phyloP scores from a whole-genome alignment of 2,888 invertebrate genomes.

The Dugesia japonica region DNA sequence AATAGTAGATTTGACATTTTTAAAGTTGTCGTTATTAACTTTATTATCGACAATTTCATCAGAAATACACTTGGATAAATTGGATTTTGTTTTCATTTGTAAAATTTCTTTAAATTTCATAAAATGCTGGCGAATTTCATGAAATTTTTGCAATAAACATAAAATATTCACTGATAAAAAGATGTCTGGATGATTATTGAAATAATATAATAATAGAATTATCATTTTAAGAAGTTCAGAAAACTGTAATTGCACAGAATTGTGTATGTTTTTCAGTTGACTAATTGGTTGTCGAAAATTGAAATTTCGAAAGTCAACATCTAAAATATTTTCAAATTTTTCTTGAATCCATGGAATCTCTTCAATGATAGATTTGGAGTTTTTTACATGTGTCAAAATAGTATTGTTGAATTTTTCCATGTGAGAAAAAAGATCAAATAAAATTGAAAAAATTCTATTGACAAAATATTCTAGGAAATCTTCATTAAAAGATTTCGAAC shows the following conservation, averaged over 20 bases:
- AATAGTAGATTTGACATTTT: neutral
- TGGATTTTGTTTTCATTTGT: neutral
- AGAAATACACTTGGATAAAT: neutral
- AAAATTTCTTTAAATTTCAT: neutral
- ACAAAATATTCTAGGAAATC: neutral
- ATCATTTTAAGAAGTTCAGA: neutral
- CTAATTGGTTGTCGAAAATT: neutral
- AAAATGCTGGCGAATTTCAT: neutral
- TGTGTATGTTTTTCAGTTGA: neutral
- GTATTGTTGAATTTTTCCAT: neutral
- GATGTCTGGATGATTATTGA: neutral
- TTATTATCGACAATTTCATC: neutral
- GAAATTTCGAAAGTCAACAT: neutral
- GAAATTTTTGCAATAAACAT: neutral
- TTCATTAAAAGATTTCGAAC: conserved; percentile 9
- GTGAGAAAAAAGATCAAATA: neutral
- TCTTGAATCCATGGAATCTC: neutral
- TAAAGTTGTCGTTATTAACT: neutral
- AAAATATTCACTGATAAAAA: neutral
- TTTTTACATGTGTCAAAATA: neutral
- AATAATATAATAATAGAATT: neutral
- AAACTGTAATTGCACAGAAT: neutral
- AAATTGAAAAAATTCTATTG: neutral
- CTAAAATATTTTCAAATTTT: neutral
- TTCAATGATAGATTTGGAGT: neutral